A percentile compares a stretch with the other conserved stretches of the same genome.
These are phyloP conservation scores for Theropithecus gelada DNA, from an alignment of 2,113 vertebrate genomes.

Conservation along the genomic window DNA sequence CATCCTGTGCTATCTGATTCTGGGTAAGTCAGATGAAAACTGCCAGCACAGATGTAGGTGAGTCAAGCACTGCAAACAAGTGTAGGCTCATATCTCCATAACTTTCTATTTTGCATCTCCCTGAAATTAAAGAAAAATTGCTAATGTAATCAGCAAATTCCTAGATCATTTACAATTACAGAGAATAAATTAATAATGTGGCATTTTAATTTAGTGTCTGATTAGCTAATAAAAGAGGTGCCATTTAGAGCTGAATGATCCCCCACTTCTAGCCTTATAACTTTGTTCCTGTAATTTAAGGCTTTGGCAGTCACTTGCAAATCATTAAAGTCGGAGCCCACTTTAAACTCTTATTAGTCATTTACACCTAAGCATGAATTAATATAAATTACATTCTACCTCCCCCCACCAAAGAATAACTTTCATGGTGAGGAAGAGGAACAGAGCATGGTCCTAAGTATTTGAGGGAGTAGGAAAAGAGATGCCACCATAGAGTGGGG, in stretches of 20 bases:
- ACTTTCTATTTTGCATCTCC: slow-evolving; percentile 28
- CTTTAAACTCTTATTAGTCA: neutral
- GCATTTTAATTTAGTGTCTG: slow-evolving; percentile 53
- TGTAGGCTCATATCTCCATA: neutral
- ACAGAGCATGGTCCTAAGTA: neutral
- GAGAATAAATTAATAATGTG: slow-evolving; percentile 40
- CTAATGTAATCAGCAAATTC: slow-evolving; percentile 62
- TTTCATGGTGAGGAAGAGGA: neutral
- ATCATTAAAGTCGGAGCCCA: neutral
- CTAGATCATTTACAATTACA: slow-evolving; percentile 47
- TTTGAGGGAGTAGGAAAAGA: neutral
- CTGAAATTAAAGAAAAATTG: slow-evolving; percentile 50
- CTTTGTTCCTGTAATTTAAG: neutral
- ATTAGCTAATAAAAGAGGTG: slow-evolving; percentile 59
- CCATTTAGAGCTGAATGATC: neutral
- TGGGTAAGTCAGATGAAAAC: neutral
- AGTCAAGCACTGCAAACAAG: neutral
- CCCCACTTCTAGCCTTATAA: slow-evolving; percentile 2
- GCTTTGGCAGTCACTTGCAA: neutral
- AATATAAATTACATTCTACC: neutral
- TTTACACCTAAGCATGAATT: neutral
- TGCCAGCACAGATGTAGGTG: neutral
- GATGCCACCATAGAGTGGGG: neutral
- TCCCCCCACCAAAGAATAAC: neutral
- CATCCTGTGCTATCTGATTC: neutral